phyloP scores from a whole-genome alignment of 2,797 vertebrate species.

The Ispidina lecontei region DNA sequence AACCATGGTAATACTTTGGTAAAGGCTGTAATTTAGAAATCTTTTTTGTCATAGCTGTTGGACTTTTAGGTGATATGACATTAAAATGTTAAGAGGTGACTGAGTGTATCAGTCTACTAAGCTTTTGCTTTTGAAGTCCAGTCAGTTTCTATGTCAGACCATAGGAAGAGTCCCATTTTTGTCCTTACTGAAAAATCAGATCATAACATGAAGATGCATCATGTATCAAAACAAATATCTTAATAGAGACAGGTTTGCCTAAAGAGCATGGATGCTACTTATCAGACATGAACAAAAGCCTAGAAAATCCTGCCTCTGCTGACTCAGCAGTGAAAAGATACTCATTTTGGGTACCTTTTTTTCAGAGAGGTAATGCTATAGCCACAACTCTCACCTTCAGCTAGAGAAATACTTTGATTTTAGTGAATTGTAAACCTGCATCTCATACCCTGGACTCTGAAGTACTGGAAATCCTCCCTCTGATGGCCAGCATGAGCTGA shows the following conservation, averaged over 20 bases:
- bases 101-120: neutral
- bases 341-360: neutral
- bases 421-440: neutral
- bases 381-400: neutral
- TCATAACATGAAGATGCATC: neutral
- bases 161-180: neutral
- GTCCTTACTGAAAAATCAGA: neutral
- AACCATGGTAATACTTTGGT: neutral
- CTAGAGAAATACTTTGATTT: neutral
- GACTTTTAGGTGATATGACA: neutral
- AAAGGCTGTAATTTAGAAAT: neutral
- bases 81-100: neutral
- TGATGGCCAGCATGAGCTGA: neutral
- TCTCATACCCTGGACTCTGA: neutral
- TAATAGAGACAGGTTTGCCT: neutral
- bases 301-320: neutral
- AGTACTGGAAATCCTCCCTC: neutral
- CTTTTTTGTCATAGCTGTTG: neutral
- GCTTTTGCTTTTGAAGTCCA: neutral
- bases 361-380: neutral
- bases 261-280: neutral
- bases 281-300: neutral
- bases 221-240: neutral
- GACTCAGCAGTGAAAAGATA: neutral
- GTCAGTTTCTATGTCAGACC: neutral